phyloP scores from a whole-genome alignment of 1,140 invertebrate species.

The Drepana arcuata region DNA sequence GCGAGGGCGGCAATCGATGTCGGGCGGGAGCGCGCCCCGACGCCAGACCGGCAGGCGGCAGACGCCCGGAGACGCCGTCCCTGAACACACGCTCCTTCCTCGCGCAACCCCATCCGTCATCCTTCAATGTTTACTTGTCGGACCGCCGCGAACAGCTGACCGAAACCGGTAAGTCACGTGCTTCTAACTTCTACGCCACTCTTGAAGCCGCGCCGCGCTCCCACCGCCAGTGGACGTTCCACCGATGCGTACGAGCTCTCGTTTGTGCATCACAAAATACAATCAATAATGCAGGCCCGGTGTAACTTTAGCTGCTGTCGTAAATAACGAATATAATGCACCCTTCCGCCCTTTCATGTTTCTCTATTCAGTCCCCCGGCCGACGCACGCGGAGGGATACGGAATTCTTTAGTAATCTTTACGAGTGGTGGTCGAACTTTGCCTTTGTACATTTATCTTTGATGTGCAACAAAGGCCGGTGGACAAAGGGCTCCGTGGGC shows the following conservation, averaged over 20 bases:
- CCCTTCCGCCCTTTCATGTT: conserved; percentile 49
- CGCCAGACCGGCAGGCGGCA: conserved; percentile 63
- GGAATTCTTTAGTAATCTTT: conserved; percentile 58
- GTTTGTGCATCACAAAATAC: conserved; percentile 31
- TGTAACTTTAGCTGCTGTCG: conserved; percentile 28
- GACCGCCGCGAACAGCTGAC: conserved; percentile 62
- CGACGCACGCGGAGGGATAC: conserved; percentile 25
- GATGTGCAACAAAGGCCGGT: conserved; percentile 46
- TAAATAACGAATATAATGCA: conserved; percentile 64
- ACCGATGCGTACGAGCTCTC: conserved; percentile 17
- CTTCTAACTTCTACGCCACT: conserved; percentile 12
- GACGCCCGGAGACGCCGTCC: conserved; percentile 62
- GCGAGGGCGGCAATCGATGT: conserved; percentile 62
- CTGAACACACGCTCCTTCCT: conserved; percentile 50
- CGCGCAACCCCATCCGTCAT: conserved; percentile 35
- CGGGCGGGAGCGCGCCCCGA: conserved; percentile 48
- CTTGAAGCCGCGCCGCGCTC: conserved; percentile 9
- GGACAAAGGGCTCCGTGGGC: conserved; percentile 44
- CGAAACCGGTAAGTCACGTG: conserved; percentile 67
- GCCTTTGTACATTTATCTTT: conserved; percentile 61
- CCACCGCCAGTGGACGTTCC: conserved; percentile 17
- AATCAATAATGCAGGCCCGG: conserved; percentile 38
- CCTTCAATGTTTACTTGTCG: conserved; percentile 62
- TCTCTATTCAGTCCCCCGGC: conserved; percentile 41
- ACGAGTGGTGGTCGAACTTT: conserved; percentile 43